Evolutionary conservation across 2,113 vertebrate species (phyloP), one percentile per base, ranked within the genome.

Genomic region (Amazona guildingii): DNA sequence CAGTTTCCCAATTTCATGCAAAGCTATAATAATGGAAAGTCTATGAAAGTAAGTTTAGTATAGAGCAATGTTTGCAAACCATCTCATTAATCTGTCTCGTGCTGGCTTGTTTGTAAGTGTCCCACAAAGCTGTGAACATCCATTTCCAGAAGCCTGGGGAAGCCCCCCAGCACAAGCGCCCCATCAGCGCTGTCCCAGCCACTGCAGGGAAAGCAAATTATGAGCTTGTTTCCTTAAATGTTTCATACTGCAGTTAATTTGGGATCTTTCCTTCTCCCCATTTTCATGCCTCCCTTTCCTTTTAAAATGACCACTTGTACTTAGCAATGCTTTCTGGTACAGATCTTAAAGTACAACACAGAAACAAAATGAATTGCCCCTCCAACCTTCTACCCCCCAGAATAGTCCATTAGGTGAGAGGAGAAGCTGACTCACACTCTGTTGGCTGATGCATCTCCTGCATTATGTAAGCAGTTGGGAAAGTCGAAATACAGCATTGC

Each of bases 331-430:
- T 70, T 78, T 46, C 51, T 6, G 2, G 33, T 35, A 27, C 11
- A 62, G 15, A 29, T n/a, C 29, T 77, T 55, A 52, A 86, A 81
- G 73, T 39, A 35, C 4, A 49, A 17, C 33, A 44, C 35, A 83
- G 49, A 61, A 55, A 66, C 48, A 52, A 77, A 28, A 43, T 9
- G 1, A 31, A 8, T 68, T 59, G 25, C n/a, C 19, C 28, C 28
- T 17, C 43, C 31, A n/a, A 3, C 7, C 41, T 78, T 57, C 41
- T 24, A 6, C 11, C n/a, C 4, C 33, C 25, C 0, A 0, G 17
- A 1, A 0, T 6, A 6, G 8, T 43, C 61, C 41, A 13, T 48
- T n/a, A 66, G 49, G 17, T 35, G 54, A 59, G 31, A 75, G 44
- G 23, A 94, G 49, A 39, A 57, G 33, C 27, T 57, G 49, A 33